These are phyloP conservation scores for Platygyra sinensis DNA, from an alignment of 64 coral and sea anemone species.

Conservation along the genomic window DNA sequence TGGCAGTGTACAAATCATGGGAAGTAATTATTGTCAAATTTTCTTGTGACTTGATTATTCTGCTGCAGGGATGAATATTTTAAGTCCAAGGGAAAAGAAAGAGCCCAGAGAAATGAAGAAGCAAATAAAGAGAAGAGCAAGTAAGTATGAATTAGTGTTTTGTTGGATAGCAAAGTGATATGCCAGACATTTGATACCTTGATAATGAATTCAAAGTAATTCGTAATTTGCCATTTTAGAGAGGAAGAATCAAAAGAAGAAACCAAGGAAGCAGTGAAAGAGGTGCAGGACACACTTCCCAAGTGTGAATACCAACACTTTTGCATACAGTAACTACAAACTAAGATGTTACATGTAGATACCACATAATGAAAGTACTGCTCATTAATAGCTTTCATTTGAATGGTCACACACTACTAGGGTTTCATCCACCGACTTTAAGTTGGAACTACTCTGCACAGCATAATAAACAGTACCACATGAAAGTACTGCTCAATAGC, in stretches of 20 bases:
- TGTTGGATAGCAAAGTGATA: not conserved
- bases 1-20: too few species aligned
- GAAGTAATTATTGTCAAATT: not conserved
- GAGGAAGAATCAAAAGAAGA: not conserved
- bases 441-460: too few species aligned
- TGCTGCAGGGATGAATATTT: constrained; percentile 70
- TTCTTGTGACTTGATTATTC: not conserved
- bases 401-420: too few species aligned
- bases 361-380: too few species aligned
- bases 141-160: not conserved
- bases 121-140: constrained; percentile 44
- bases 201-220: too few species aligned
- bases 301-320: not conserved
- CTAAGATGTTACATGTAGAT: too few species aligned
- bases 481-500: too few species aligned
- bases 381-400: too few species aligned
- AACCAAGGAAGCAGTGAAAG: constrained; percentile 26
- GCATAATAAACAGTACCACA: too few species aligned
- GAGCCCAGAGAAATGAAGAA: constrained; percentile 36
- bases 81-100: constrained; percentile 67
- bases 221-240: not conserved
- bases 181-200: not conserved
- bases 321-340: too few species aligned
- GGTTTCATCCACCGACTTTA: too few species aligned
- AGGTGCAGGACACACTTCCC: not conserved